Percentiles rank a stretch among this genome's conserved stretches.
These are phyloP conservation scores for Eugnorisma glareosa DNA, from an alignment of 2,888 invertebrate species.

Conservation along the genomic window DNA sequence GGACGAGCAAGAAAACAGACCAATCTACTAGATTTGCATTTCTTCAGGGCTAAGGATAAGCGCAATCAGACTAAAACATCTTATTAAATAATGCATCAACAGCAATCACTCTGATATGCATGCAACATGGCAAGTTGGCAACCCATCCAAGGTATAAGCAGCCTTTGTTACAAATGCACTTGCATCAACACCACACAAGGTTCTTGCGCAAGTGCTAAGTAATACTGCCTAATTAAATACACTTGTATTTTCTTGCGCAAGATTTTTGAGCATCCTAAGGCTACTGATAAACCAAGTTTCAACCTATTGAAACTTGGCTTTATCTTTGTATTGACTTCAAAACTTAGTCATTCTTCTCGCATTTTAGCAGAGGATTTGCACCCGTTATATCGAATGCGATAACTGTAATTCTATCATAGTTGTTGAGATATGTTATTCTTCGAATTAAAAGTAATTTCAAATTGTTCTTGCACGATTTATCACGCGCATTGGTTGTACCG, in stretches of 20 bases:
- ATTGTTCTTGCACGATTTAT: not conserved
- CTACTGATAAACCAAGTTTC: too few relatives aligned
- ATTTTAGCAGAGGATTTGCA: not conserved
- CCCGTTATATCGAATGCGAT: not conserved
- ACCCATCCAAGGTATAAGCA: slow-evolving; percentile 48
- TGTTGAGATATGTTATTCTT: not conserved
- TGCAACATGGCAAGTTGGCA: slow-evolving; percentile 55
- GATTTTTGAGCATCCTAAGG: slow-evolving; percentile 1
- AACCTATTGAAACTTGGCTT: not conserved
- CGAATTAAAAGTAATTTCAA: not conserved
- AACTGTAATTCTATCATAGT: not conserved
- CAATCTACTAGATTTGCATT: not conserved
- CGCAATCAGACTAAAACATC: slow-evolving; percentile 10
- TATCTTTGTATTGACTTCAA: slow-evolving; percentile 1
- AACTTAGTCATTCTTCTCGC: not conserved
- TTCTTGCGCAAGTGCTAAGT: slow-evolving; percentile 57
- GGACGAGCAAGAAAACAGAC: not conserved
- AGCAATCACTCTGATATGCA: slow-evolving; percentile 36
- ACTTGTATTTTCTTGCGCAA: slow-evolving; percentile 34
- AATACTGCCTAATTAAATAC: slow-evolving; percentile 46
- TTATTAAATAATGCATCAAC: slow-evolving; percentile 30
- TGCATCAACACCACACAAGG: slow-evolving; percentile 64
- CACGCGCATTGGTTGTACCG: not conserved
- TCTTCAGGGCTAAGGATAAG: not conserved
- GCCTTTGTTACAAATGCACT: slow-evolving; percentile 56